phyloP scores from a whole-genome alignment of 2,888 invertebrate species.

The Megastigmus dorsalis region DNA sequence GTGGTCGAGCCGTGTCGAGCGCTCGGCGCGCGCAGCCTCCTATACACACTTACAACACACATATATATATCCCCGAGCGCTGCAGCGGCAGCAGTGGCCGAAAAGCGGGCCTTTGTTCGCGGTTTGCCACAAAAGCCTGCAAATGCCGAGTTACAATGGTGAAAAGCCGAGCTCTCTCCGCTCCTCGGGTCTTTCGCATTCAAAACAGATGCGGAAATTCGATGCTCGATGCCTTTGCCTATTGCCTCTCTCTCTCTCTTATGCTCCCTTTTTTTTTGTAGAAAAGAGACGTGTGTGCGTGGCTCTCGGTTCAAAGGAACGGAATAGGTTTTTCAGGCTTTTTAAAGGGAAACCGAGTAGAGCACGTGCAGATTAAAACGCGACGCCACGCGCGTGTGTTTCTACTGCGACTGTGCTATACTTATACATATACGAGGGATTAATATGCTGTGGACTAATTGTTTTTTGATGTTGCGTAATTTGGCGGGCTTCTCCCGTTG shows the following conservation, averaged over 20 bases:
- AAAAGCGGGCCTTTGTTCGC: constrained; percentile 64
- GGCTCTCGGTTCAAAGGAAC: not conserved
- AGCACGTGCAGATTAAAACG: constrained; percentile 27
- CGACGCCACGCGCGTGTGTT: not conserved
- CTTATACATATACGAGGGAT: too few relatives aligned
- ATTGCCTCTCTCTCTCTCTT: not conserved
- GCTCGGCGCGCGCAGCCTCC: not conserved
- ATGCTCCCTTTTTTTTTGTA: not conserved
- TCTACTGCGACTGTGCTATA: too few relatives aligned
- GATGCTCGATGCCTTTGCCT: constrained; percentile 58
- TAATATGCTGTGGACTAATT: too few relatives aligned
- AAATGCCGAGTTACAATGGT: constrained; percentile 68
- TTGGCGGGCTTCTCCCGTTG: not conserved
- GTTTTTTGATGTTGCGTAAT: constrained; percentile 21
- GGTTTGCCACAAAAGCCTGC: constrained; percentile 73
- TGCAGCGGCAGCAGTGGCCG: constrained; percentile 1
- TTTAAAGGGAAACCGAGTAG: constrained; percentile 39
- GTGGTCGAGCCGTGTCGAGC: not conserved
- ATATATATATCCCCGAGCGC: not conserved
- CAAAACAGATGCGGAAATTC: constrained; percentile 72
- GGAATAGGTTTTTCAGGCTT: constrained; percentile 5
- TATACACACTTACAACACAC: not conserved
- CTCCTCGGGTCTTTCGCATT: constrained; percentile 46
- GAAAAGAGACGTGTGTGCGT: not conserved
- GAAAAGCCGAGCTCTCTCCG: constrained; percentile 63